phyloP scores from a whole-genome alignment of 2,888 invertebrate genomes.

The Onchidella celtica region DNA sequence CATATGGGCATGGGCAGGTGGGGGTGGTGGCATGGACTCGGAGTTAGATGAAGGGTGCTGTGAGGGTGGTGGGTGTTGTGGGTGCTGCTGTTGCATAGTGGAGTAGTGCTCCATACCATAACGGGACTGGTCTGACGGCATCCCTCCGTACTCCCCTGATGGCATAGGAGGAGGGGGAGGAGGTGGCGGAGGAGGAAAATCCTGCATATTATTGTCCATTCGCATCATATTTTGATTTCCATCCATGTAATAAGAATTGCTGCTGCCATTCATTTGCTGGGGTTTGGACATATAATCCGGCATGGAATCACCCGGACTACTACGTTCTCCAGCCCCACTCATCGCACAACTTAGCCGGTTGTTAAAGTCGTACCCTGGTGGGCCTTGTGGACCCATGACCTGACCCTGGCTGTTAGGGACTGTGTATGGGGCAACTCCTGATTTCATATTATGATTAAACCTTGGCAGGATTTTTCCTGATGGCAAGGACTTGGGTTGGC shows the following conservation, averaged over 20 bases:
- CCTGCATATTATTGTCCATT: slow-evolving; percentile 53
- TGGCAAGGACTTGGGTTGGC: slow-evolving; percentile 59
- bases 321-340: slow-evolving; percentile 29
- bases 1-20: slow-evolving; percentile 29
- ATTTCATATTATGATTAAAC: slow-evolving; percentile 59
- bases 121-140: slow-evolving; percentile 34
- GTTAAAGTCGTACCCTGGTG: slow-evolving; percentile 51
- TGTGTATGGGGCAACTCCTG: slow-evolving; percentile 73
- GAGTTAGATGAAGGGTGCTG: slow-evolving; percentile 4
- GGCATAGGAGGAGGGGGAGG: slow-evolving; percentile 8
- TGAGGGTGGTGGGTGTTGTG: slow-evolving; percentile 11
- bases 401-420: slow-evolving; percentile 62
- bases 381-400: slow-evolving; percentile 26
- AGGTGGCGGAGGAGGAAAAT: slow-evolving; percentile 29
- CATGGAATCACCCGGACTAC: slow-evolving; percentile 44
- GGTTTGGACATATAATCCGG: slow-evolving; percentile 59
- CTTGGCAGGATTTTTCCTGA: slow-evolving; percentile 66
- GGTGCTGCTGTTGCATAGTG: slow-evolving; percentile 49
- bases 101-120: slow-evolving; percentile 42
- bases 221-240: slow-evolving; percentile 65
- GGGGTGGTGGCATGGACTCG: slow-evolving; percentile 29
- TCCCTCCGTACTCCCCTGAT: slow-evolving; percentile 7
- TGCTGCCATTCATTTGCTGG: slow-evolving; percentile 23
- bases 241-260: slow-evolving; percentile 57
- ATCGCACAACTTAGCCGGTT: slow-evolving; percentile 55